phyloP scores from a whole-genome alignment of 2,113 vertebrate species.

The Xenopus tropicalis region UCB_Xtro_10.0 CM004446.2:129362001-129362500 shows the following conservation, averaged over 20 bases:
- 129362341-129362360: not conserved
- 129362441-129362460: not conserved
- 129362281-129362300: not conserved
- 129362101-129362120: not conserved
- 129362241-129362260: not conserved
- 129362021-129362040: not conserved
- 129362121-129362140: not conserved
- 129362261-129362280: not conserved
- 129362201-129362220: not conserved
- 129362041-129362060: too few species aligned
- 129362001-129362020: not conserved
- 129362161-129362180: not conserved
- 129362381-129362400: not conserved
- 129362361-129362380: not conserved
- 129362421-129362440: not conserved
- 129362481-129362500: not conserved
- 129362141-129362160: not conserved
- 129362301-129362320: not conserved
- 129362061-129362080: not conserved
- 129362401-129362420: too few species aligned
- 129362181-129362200: not conserved
- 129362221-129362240: not conserved
- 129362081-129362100: not conserved
- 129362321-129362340: not conserved
- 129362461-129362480: not conserved